phyloP scores from a whole-genome alignment of 2,888 invertebrate species.

The Rhaphigaster nebulosa region DNA sequence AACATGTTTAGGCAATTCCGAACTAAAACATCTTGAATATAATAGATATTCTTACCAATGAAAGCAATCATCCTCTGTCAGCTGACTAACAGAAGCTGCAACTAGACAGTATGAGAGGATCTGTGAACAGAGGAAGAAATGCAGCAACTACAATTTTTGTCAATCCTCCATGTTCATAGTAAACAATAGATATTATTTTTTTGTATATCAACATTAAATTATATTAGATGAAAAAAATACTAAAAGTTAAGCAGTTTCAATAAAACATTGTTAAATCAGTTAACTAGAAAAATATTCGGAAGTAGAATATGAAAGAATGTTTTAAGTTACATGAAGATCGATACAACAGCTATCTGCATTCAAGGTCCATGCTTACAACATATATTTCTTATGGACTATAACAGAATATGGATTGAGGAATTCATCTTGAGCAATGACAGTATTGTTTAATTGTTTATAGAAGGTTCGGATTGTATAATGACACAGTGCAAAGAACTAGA shows the following conservation, averaged over 20 bases:
- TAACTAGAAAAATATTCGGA: background rate
- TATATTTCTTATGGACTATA: background rate
- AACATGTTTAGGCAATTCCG: background rate
- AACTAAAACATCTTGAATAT: background rate
- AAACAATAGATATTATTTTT: background rate
- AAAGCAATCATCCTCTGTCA: background rate
- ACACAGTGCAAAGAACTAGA: background rate
- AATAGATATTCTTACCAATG: background rate
- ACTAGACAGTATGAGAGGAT: background rate
- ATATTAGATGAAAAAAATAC: too few relatives aligned
- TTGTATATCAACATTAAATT: background rate
- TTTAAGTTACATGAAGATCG: too few relatives aligned
- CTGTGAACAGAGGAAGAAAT: background rate
- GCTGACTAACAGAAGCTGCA: background rate
- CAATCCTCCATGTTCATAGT: background rate
- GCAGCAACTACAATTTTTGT: background rate
- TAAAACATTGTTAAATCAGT: background rate
- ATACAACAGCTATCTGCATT: background rate
- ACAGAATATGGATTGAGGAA: background rate
- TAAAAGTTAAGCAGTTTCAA: too few relatives aligned
- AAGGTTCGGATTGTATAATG: background rate
- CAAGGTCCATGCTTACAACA: background rate
- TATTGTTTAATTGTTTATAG: slow-evolving; percentile 1
- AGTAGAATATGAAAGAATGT: background rate
- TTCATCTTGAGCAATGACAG: background rate